These are phyloP conservation scores for Athene cunicularia DNA, from an alignment of 2,113 vertebrate species.

Conservation along the genomic window DNA sequence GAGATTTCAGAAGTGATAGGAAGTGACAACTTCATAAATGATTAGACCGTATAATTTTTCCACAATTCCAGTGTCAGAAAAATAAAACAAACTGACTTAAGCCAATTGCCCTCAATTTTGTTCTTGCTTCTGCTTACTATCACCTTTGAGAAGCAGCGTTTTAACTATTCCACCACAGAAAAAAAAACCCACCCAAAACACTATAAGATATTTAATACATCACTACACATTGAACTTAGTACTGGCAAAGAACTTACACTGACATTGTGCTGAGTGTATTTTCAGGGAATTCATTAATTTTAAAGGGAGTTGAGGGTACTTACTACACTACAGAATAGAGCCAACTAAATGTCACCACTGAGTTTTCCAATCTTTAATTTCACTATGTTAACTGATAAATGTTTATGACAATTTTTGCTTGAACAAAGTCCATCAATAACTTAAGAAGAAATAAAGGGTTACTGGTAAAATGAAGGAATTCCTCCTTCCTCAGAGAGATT, in stretches of 20 bases:
- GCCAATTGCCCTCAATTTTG: background rate
- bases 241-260: background rate
- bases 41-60: background rate
- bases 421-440: background rate
- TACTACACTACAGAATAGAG: background rate
- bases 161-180: background rate
- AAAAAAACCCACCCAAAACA: background rate
- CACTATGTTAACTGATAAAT: background rate
- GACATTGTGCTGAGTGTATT: accelerated
- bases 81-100: background rate
- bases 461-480: background rate
- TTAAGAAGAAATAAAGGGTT: background rate
- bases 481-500: background rate
- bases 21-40: background rate
- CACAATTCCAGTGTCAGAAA: background rate
- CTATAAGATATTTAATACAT: background rate
- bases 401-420: background rate
- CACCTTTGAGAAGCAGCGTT: background rate
- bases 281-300: background rate
- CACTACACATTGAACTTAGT: accelerated
- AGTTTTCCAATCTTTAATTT: background rate
- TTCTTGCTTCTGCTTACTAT: background rate
- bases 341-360: background rate
- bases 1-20: background rate
- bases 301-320: background rate